Evolutionary conservation across 2,797 vertebrate species (phyloP), one percentile per base, ranked within the genome.

Genomic region (Chiroxiphia lanceolata): DNA sequence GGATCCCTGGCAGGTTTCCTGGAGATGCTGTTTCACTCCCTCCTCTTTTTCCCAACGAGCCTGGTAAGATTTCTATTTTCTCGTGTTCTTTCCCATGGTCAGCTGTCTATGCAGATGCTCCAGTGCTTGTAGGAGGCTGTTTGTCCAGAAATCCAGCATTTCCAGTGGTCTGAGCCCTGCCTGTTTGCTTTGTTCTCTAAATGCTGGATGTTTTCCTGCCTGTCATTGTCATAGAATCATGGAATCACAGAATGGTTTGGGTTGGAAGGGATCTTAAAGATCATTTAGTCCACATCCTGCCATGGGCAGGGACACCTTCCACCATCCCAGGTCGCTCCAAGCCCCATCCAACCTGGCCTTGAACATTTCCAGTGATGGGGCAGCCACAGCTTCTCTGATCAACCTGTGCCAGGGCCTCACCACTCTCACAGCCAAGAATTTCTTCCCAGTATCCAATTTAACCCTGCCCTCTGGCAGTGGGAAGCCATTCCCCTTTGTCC

Each of bases 341-440:
- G 12, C 7, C 26, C 31, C 0, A 0, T 50, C 57, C 57, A 89
- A 0, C 7, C 33, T 22, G 16, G 23, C 6, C 36, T 78, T 0
- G 21, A 0, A 3, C 44, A 22, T 10, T 45, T 0, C 25, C 50
- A 77, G 51, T 22, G 23, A 29, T 57, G 57, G 14, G 16, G 29
- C 50, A 77, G 50, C 44, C 64, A 21, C 64, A 83, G 71, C 16
- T 57, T 0, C 36, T 57, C 23, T 38, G 56, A 11, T 11, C 15
- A 50, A 0, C 15, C 44, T 63, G 19, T 63, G 42, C 56, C 71
- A 76, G 36, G 18, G 9, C 2, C 9, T 63, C 2, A 0, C 0
- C 19, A 7, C 5, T 10, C 19, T 69, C 42, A 5, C 4, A 63
- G 6, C 0, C 0, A 63, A 0, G 48, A 76, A 44, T 76, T 70